Evolutionary conservation across 2,797 vertebrate species (phyloP).

Genomic region (Pterois miles): DNA sequence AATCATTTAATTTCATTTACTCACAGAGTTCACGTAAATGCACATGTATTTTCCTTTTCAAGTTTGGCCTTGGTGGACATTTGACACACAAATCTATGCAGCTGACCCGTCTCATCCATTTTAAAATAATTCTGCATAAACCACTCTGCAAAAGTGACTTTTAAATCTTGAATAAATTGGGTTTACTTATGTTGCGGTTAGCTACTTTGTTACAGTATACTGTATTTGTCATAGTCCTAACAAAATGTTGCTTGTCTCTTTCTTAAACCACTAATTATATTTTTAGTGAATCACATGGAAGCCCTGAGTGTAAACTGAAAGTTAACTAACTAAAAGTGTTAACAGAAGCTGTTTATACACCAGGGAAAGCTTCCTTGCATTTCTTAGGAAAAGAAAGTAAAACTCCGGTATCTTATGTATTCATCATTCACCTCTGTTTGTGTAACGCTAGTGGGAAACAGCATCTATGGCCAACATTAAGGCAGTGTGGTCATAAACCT

Average conservation of each 20-base stretch:
- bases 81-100: not conserved
- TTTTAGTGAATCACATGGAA: not conserved
- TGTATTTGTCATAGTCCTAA: not conserved
- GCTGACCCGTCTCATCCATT: accelerated
- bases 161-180: not conserved
- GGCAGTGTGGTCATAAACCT: not conserved
- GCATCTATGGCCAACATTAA: not conserved
- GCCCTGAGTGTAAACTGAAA: not conserved
- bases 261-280: not conserved
- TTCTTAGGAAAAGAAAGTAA: not conserved
- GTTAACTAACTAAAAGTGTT: not conserved
- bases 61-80: not conserved
- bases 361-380: not conserved
- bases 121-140: not conserved
- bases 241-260: not conserved
- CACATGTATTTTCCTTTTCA: not conserved
- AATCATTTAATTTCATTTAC: not conserved
- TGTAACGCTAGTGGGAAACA: not conserved
- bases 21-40: not conserved
- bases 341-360: not conserved
- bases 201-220: not conserved
- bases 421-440: not conserved
- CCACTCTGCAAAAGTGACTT: not conserved
- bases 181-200: no score
- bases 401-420: not conserved